These are phyloP conservation scores for Drosophila carrolli DNA, from an alignment of 1,140 invertebrate genomes.

Conservation along the genomic window DNA sequence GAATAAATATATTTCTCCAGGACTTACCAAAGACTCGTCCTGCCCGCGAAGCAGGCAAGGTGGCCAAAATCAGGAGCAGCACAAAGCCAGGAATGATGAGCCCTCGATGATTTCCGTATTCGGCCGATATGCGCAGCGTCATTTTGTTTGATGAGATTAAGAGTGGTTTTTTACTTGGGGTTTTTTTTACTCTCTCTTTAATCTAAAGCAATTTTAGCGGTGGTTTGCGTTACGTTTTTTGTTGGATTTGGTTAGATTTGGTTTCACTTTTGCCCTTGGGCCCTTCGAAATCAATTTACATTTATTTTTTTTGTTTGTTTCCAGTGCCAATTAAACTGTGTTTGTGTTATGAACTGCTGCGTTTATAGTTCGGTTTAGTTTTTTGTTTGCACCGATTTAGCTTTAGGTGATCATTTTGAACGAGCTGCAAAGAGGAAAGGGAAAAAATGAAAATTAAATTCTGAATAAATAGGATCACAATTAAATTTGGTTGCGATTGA, in stretches of 20 bases:
- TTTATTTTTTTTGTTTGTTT: slow-evolving; percentile 30
- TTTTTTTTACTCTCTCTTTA: slow-evolving; percentile 22
- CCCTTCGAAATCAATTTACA: slow-evolving; percentile 47
- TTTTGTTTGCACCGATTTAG: slow-evolving; percentile 26
- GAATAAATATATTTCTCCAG: neutral
- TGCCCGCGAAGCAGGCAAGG: slow-evolving; percentile 55
- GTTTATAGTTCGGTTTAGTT: slow-evolving; percentile 7
- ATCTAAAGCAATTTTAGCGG: slow-evolving; percentile 74
- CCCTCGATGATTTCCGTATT: slow-evolving; percentile 78
- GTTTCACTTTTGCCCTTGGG: slow-evolving; percentile 28
- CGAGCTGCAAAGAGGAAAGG: slow-evolving; percentile 40
- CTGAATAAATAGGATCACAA: slow-evolving; percentile 6
- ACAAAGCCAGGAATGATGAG: slow-evolving; percentile 79
- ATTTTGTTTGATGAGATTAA: slow-evolving; percentile 66
- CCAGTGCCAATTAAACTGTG: slow-evolving; percentile 42
- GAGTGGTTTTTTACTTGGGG: slow-evolving; percentile 25
- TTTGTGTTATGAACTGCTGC: slow-evolving; percentile 26
- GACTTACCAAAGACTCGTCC: slow-evolving; percentile 82
- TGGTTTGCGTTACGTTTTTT: slow-evolving; percentile 70
- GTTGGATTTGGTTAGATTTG: slow-evolving; percentile 19
- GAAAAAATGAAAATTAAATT: slow-evolving; percentile 12
- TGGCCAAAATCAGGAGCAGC: slow-evolving; percentile 61
- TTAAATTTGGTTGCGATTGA: slow-evolving; percentile 3
- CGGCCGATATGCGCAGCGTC: slow-evolving; percentile 78
- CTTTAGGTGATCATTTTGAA: slow-evolving; percentile 61